Evolutionary conservation across 1,140 invertebrate genomes (phyloP), one percentile per base, ranked within the genome.

Genomic region (Bombus pyrosoma): DNA sequence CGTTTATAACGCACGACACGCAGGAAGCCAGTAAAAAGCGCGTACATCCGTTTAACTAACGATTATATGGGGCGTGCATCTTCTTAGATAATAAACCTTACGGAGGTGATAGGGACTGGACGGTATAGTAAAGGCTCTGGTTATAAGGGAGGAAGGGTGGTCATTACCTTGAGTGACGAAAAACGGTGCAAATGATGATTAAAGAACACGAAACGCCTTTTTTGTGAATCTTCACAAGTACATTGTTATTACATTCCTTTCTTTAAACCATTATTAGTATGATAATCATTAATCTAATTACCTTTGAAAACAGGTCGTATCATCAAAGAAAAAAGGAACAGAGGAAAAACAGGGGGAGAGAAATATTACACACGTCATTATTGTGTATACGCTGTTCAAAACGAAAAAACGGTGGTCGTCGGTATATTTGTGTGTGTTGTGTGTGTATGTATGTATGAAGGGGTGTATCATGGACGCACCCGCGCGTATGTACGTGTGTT

Each of bases 201-300:
- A 90, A 93, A 91, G 85, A 91, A 92, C 85, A 92, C 86, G 87
- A 86, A 80, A 92, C 87, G 89, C 89, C 90, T 90, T 89, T 91
- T 91, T 89, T 92, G 87, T 92, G 89, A 92, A 91, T 87, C 34
- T 92, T 76, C 92, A 93, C 91, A 93, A 93, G 83, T 93, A 93
- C 91, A 93, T 91, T 83, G 87, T 87, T 90, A 91, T 93, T 93
- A 92, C 91, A 91, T 90, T 90, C 80, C 76, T 88, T 75, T 90
- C 53, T 90, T 87, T 85, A 81, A 88, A 88, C 69, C 90, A 91
- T 85, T 76, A 90, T 90, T 78, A 90, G 85, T 90, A 91, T 91
- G 81, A 86, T 90, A 88, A 81, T 83, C 59, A 89, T 88, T 82
- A 88, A 87, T 86, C 88, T 92, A 83, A 86, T 90, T 92, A 91